Base-by-base conservation (phyloP, 2,888 invertebrate genomes). In the Philereme vetulata region DNA sequence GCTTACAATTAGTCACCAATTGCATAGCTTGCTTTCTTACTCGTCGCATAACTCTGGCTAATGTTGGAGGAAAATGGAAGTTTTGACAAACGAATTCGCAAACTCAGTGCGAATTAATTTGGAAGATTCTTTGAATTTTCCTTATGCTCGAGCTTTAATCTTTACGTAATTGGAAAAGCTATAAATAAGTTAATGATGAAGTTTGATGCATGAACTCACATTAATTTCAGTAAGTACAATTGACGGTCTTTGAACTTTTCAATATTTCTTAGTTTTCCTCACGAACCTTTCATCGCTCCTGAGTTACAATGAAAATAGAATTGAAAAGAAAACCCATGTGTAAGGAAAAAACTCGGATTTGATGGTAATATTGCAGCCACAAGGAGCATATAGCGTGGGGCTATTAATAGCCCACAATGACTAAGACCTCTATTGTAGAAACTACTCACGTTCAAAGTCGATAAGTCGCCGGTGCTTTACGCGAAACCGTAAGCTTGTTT, bases 391-490 rank as follows among this genome's bases (percentile, higher is more conserved):
- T 11, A 35, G 34, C 11, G 5, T 35, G 10, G 5, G n/a, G 40
- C 6, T 47, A 40, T 44, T 44, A 49, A 50, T 56, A 38, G 43
- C n/a, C 8, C 35, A 35, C 43, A 56, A 48, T 40, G 38, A 10
- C 5, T 35, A 34, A 49, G 10, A 21, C 21, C 21, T 8, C 38
- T 36, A 44, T 56, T 49, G 36, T 33, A 56, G 56, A 50, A 50
- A 56, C 38, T 44, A 50, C 45, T 56, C 56, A 51, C 56, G 56
- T 51, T 51, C 51, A 46, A 46, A 40, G 40, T 33, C 56, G 51
- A 56, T 51, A 56, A 46, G 56, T 45, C 40, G 51, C 35, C 56
- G 1, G 36, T 50, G 45, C 40, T 56, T 51, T 56, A 49, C 42
- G 34, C 35, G 2, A 11, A 51, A 35, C 21, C 21, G 21, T 21